These are phyloP conservation scores for Drosophila nigrodunni DNA, from an alignment of 1,140 invertebrate species.

Conservation along the genomic window DNA sequence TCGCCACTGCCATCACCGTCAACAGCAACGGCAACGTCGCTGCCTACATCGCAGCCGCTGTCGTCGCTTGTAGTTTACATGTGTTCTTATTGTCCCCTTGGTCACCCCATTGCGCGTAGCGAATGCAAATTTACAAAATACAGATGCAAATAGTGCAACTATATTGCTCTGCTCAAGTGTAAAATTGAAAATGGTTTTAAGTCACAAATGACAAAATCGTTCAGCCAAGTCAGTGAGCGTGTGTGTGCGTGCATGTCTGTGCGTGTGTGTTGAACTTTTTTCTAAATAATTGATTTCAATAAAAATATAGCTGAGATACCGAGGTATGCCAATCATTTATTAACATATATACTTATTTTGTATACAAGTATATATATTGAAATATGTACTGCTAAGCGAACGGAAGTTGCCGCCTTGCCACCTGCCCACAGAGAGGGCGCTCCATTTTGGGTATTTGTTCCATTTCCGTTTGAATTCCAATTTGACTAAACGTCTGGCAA, in stretches of 20 bases:
- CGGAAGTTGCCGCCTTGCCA: conserved; percentile 44
- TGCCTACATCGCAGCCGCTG: conserved; percentile 36
- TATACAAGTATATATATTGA: background rate
- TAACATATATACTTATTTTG: conserved; percentile 3
- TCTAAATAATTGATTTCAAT: conserved; percentile 41
- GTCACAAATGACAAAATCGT: conserved; percentile 30
- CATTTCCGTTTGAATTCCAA: conserved; percentile 51
- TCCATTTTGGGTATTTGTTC: conserved; percentile 48
- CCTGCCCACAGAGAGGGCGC: conserved; percentile 39
- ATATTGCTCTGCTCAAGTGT: conserved; percentile 22
- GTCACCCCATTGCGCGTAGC: background rate
- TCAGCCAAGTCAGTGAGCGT: background rate
- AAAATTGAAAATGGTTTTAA: conserved; percentile 21
- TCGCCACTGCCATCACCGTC: conserved; percentile 1
- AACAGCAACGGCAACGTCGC: conserved; percentile 33
- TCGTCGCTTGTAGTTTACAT: conserved; percentile 42
- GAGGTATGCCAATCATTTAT: conserved; percentile 32
- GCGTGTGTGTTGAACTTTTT: conserved; percentile 26
- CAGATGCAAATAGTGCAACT: conserved; percentile 36
- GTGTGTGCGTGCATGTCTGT: background rate
- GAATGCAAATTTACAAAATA: conserved; percentile 15
- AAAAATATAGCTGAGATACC: conserved; percentile 17
- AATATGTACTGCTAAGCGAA: background rate
- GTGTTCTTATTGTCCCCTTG: conserved; percentile 26
- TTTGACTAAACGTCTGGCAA: conserved; percentile 34